These are phyloP conservation scores for Lathronympha strigana DNA, from an alignment of 2,888 invertebrate species.

Conservation along the genomic window DNA sequence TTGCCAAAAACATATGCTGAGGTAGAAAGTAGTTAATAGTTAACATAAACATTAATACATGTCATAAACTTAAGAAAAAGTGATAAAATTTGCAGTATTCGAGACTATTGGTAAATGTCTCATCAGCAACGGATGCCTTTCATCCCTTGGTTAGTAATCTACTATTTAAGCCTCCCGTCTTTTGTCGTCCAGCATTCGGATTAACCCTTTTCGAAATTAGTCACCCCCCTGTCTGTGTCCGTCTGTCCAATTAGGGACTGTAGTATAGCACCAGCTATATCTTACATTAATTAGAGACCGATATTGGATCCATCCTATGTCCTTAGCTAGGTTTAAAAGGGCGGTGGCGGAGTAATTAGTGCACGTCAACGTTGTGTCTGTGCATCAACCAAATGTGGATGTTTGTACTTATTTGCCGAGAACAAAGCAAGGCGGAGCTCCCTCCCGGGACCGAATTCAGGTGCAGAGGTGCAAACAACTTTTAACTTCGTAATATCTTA, in stretches of 20 bases:
- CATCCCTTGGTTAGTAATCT: too few species aligned
- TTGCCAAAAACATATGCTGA: too few species aligned
- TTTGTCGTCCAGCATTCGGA: slow-evolving; percentile 16
- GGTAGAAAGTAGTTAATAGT: too few species aligned
- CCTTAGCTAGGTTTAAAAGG: slow-evolving; percentile 24
- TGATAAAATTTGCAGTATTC: too few species aligned
- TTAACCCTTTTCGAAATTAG: slow-evolving; percentile 47
- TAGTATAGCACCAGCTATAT: slow-evolving; percentile 42
- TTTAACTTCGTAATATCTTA: slow-evolving; percentile 45
- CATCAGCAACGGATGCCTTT: too few species aligned
- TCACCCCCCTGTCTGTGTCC: slow-evolving; percentile 46
- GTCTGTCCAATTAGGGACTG: slow-evolving; percentile 47
- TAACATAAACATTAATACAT: too few species aligned
- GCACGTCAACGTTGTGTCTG: slow-evolving; percentile 55
- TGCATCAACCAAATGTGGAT: slow-evolving; percentile 52
- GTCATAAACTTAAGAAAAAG: too few species aligned
- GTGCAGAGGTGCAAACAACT: slow-evolving; percentile 56
- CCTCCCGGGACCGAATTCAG: slow-evolving; percentile 55
- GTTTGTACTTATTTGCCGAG: slow-evolving; percentile 54
- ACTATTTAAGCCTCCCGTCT: slow-evolving; percentile 28
- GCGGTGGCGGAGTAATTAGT: slow-evolving; percentile 57
- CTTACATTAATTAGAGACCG: slow-evolving; percentile 46
- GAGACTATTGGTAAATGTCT: too few species aligned
- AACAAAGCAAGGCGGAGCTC: slow-evolving; percentile 54
- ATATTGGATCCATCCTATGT: slow-evolving; percentile 42